A percentile compares a stretch with the other conserved stretches of the same genome.
These are phyloP conservation scores for Drosophila anomalipes DNA, from an alignment of 2,888 invertebrate species.

Conservation along the genomic window DNA sequence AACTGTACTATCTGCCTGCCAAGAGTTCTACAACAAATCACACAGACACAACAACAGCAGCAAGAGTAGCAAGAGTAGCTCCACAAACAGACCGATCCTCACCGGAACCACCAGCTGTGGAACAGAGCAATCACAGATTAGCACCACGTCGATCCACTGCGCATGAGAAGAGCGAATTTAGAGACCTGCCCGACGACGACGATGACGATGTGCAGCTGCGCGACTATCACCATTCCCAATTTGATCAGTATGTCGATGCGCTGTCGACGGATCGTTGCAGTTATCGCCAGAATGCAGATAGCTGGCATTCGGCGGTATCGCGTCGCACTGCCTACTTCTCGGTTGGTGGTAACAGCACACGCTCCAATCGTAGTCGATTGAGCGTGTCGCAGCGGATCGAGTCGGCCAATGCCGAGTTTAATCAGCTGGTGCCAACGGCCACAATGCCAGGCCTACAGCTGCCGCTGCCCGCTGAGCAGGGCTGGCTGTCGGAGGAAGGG, in stretches of 20 bases:
- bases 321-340: conserved; percentile 92
- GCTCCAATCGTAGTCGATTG: conserved; percentile 76
- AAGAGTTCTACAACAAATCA: neutral
- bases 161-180: conserved; percentile 26
- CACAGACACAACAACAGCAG: neutral
- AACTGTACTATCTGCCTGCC: conserved; percentile 91
- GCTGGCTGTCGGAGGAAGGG: conserved; percentile 92
- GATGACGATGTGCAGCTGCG: conserved; percentile 40
- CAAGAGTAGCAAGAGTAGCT: neutral
- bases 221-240: conserved; percentile 3
- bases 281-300: conserved; percentile 87
- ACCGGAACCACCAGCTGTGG: neutral
- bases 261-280: conserved; percentile 85
- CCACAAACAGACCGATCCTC: neutral
- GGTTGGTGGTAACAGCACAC: conserved; percentile 91
- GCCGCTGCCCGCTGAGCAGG: conserved; percentile 88
- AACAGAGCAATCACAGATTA: neutral
- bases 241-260: conserved; percentile 71
- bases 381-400: conserved; percentile 71
- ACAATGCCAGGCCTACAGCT: conserved; percentile 87
- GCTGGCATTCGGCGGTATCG: conserved; percentile 94
- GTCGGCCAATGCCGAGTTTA: conserved; percentile 74
- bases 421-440: conserved; percentile 54
- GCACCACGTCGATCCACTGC: conserved; percentile 13
- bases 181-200: conserved; percentile 52